phyloP scores from a whole-genome alignment of 2,888 invertebrate genomes.

The Agriopis marginaria region DNA sequence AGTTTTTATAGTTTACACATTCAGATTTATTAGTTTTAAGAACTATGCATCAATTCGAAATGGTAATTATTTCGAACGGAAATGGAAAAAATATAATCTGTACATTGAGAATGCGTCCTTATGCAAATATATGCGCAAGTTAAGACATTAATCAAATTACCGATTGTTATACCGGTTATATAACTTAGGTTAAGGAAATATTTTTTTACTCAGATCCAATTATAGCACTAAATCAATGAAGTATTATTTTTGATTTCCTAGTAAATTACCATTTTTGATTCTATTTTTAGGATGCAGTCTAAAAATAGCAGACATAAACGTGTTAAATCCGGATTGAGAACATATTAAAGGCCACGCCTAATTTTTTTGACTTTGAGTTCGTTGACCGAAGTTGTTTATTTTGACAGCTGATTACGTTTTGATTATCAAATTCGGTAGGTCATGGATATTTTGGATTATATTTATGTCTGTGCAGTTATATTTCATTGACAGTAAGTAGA shows the following conservation, averaged over 20 bases:
- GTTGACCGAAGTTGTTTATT: slow-evolving; percentile 19
- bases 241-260: slow-evolving; percentile 5
- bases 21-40: too few relatives aligned
- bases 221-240: background rate
- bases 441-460: slow-evolving; percentile 30
- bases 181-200: slow-evolving; percentile 3
- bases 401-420: slow-evolving; percentile 22
- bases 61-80: background rate
- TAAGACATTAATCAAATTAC: slow-evolving; percentile 1
- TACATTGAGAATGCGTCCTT: background rate
- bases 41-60: too few relatives aligned
- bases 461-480: slow-evolving; percentile 8
- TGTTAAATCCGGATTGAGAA: background rate
- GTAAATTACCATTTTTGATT: slow-evolving; percentile 3
- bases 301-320: slow-evolving; percentile 3
- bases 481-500: slow-evolving; percentile 1
- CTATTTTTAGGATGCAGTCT: slow-evolving; percentile 13
- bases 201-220: background rate
- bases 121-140: slow-evolving; percentile 8
- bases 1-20: too few relatives aligned
- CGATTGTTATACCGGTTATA: slow-evolving; percentile 6
- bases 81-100: background rate
- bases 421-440: slow-evolving; percentile 13
- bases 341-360: slow-evolving; percentile 14
- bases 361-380: slow-evolving; percentile 21